Evolutionary conservation across 2,113 vertebrate genomes (phyloP), one percentile per base, ranked within the genome.

Genomic region (Lophius piscatorius): DNA sequence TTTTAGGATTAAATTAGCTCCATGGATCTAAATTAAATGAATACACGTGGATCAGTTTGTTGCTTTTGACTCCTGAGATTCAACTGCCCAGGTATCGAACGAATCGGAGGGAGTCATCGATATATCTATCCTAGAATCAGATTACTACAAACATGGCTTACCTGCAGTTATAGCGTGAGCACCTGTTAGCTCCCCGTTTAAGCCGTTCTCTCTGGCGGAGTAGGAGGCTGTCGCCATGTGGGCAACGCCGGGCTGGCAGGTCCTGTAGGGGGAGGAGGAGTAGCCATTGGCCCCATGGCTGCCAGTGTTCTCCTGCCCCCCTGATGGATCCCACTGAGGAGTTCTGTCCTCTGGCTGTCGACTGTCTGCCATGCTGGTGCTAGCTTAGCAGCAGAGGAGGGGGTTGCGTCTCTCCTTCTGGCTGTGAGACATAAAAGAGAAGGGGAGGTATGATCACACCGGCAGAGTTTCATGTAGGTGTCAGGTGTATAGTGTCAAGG

Each of bases 151-250:
- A 26, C 8, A 11, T n/a, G 13, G 40, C 76, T 91, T 94, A 99
- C 97, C 97, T 94, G 97, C 93, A 2, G 96, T 98, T 76, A 98
- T 91, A 58, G 92, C 93, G 34, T 91, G 94, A 34, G 92, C 92
- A 0, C 92, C 85, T 0, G 89, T 90, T 57, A 98, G 75, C 49
- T 98, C 96, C 31, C 97, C 97, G 0, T 99, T 98, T 86, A 99
- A 98, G 9, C 96, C 95, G 0, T 98, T 99, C 90, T 98, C 96
- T 88, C 93, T 94, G 84, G 93, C 90, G 35, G 81, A 71, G 44
- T 93, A 98, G 0, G 92, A 74, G 0, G 92, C 65, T 54, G 93
- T 54, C 76, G 89, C 64, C 68, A 90, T 73, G 0, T 81, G 92
- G 21, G 89, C 38, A 4, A 90, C 92, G 1, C 81, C 85, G 29